These are phyloP conservation scores for Trichopoda pennipes DNA, from an alignment of 2,888 invertebrate genomes.

Conservation along the genomic window DNA sequence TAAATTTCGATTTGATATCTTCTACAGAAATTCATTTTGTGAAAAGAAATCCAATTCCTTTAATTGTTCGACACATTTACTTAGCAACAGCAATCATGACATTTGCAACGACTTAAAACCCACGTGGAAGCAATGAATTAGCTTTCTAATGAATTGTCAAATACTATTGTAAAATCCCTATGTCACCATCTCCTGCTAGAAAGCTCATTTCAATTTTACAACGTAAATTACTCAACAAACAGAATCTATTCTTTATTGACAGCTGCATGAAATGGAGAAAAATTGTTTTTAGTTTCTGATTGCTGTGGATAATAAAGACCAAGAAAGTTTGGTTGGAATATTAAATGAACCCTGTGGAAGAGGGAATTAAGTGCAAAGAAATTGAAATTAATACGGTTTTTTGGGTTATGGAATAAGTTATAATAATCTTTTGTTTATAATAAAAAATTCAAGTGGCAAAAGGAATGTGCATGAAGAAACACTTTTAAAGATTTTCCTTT, in stretches of 20 bases:
- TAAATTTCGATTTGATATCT: no score
- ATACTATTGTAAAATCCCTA: not conserved
- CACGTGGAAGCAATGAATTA: slow-evolving; percentile 15
- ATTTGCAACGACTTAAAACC: not conserved
- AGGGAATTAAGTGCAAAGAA: not conserved
- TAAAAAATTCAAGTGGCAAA: no score
- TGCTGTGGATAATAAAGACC: slow-evolving; percentile 28
- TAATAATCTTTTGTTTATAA: no score
- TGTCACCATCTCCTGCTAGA: not conserved
- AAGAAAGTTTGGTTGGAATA: slow-evolving; percentile 18
- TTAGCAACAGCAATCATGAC: not conserved
- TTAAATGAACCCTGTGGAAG: slow-evolving; percentile 5
- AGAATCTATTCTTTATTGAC: slow-evolving; percentile 28
- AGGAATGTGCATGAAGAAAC: no score
- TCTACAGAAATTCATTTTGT: not conserved
- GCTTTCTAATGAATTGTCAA: slow-evolving; percentile 42
- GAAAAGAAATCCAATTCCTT: no score
- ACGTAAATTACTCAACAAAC: slow-evolving; percentile 16
- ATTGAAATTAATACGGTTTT: slow-evolving; percentile 2
- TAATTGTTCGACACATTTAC: not conserved
- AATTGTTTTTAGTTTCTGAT: slow-evolving; percentile 17
- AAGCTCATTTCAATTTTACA: not conserved
- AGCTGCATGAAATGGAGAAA: slow-evolving; percentile 14
- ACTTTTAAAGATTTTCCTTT: no score
- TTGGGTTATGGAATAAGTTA: no score